These are phyloP conservation scores for Craniophora ligustri DNA, from an alignment of 2,888 invertebrate genomes.

Conservation along the genomic window DNA sequence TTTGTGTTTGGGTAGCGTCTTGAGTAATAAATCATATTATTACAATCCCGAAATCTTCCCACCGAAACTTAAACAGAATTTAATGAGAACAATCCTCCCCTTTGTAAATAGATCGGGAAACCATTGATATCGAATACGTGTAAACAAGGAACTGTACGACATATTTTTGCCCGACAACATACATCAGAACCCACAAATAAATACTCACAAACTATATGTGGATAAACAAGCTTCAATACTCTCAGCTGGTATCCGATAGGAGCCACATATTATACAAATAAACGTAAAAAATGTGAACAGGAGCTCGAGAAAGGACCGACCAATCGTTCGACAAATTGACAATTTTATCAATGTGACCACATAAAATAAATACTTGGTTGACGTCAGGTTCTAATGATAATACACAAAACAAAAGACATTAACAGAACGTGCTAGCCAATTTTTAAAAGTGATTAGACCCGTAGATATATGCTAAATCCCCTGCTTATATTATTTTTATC, in stretches of 20 bases:
- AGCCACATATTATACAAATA: conserved; percentile 80
- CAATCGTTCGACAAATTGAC: conserved; percentile 71
- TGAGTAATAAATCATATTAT: conserved; percentile 12
- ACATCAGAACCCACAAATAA: conserved; percentile 20
- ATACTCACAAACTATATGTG: conserved; percentile 73
- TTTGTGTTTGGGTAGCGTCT: not conserved
- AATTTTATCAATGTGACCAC: conserved; percentile 45
- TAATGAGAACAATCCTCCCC: conserved; percentile 78
- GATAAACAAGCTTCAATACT: conserved; percentile 64
- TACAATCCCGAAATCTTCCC: conserved; percentile 4
- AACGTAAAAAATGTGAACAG: conserved; percentile 74
- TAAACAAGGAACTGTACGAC: conserved; percentile 77
- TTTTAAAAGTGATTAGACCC: too few species aligned
- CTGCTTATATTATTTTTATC: too few species aligned
- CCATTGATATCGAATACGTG: conserved; percentile 79
- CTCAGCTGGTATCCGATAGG: conserved; percentile 69
- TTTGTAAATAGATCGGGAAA: conserved; percentile 80
- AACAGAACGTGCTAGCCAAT: too few species aligned
- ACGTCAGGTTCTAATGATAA: conserved; percentile 27
- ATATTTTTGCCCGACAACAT: conserved; percentile 53
- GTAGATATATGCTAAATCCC: too few species aligned
- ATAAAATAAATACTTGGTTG: conserved; percentile 20
- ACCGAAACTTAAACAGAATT: conserved; percentile 12
- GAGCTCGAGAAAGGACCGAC: conserved; percentile 71
- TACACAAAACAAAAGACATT: not conserved